Evolutionary conservation across 1,140 invertebrate genomes (phyloP).

Genomic region (Penaeus indicus): DNA sequence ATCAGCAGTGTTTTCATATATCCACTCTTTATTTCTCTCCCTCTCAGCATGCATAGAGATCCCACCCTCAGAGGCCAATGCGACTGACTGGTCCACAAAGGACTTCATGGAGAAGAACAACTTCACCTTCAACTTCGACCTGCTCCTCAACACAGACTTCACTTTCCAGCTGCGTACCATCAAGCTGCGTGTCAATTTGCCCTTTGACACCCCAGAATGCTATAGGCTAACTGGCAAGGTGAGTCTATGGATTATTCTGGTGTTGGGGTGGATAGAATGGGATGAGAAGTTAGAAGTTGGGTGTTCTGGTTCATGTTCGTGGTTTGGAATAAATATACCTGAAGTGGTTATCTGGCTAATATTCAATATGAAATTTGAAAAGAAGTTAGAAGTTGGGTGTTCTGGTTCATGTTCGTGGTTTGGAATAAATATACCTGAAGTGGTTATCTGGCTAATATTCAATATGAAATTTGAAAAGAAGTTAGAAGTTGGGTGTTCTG

Average conservation of each 20-base stretch:
- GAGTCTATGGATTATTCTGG: slow-evolving; percentile 10
- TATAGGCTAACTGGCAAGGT: slow-evolving; percentile 73
- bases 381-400: no score
- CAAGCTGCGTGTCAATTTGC: slow-evolving; percentile 60
- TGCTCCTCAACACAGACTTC: slow-evolving; percentile 52
- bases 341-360: no score
- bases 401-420: no score
- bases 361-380: no score
- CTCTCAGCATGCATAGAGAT: slow-evolving; percentile 56
- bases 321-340: no score
- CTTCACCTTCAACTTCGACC: slow-evolving; percentile 60
- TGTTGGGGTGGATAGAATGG: no score
- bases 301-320: no score
- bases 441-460: no score
- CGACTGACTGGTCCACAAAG: slow-evolving; percentile 43
- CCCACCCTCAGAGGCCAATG: slow-evolving; percentile 33
- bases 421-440: no score
- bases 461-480: no score
- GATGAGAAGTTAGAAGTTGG: no score
- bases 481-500: no score
- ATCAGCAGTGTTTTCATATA: background rate
- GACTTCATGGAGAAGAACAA: slow-evolving; percentile 48
- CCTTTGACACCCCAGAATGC: slow-evolving; percentile 65
- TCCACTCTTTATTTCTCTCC: background rate
- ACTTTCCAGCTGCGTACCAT: slow-evolving; percentile 63